Evolutionary conservation across 2,888 invertebrate genomes (phyloP).

Genomic region (Ethmia dodecea): DNA sequence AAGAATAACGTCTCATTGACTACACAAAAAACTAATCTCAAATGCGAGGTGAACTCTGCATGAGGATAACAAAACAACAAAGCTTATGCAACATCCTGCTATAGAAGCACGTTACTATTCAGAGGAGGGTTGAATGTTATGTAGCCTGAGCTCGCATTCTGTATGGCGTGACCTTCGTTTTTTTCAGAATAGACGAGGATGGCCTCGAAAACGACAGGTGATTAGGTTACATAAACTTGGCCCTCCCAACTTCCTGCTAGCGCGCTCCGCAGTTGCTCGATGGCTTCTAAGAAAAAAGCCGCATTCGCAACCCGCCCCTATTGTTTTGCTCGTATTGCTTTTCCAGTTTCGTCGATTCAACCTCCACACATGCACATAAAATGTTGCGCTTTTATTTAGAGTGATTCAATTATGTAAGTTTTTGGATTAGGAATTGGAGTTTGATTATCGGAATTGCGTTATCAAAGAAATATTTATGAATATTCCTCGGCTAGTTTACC

Average conservation of each 20-base stretch:
- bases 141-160: constrained; percentile 52
- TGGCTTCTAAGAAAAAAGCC: constrained; percentile 67
- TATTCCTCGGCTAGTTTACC: no score
- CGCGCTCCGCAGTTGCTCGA: constrained; percentile 70
- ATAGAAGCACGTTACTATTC: constrained; percentile 38
- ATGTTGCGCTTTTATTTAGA: no score
- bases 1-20: constrained; percentile 35
- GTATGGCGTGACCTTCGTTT: constrained; percentile 68
- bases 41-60: constrained; percentile 60
- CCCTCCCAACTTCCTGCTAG: constrained; percentile 72
- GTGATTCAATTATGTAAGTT: no score
- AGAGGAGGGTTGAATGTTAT: constrained; percentile 57
- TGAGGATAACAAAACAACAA: constrained; percentile 69
- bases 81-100: constrained; percentile 76
- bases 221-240: constrained; percentile 77
- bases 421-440: no score
- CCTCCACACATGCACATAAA: no score
- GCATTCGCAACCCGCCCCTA: constrained; percentile 55
- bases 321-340: constrained; percentile 60
- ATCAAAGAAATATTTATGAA: no score
- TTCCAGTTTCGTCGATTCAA: constrained; percentile 45
- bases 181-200: constrained; percentile 54
- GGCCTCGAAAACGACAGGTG: constrained; percentile 71
- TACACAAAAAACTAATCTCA: constrained; percentile 69
- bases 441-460: no score